Conservation (phyloP, 2,797 vertebrate genomes). For the Fringilla coelebs region DNA sequence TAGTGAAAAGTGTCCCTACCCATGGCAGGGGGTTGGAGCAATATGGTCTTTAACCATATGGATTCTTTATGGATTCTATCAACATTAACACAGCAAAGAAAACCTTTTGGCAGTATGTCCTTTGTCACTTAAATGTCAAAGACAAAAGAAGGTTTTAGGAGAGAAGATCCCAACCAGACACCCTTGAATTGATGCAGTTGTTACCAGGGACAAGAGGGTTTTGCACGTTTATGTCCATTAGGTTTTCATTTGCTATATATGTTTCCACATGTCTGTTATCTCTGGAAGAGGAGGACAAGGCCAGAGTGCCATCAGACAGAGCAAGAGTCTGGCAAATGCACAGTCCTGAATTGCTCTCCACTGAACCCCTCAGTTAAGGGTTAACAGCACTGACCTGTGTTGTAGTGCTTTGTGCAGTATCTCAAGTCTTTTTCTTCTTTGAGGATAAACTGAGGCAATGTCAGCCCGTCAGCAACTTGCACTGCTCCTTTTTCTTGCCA, state of each 20-base stretch:
- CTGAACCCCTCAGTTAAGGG: neutral
- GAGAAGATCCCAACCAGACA: neutral
- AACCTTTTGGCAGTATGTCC: neutral
- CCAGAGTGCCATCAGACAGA: neutral
- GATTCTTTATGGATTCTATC: neutral
- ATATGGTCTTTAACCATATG: neutral
- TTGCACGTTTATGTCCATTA: neutral
- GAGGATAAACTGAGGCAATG: constrained; percentile 95
- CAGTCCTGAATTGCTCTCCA: neutral
- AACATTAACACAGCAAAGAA: neutral
- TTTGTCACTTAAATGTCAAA: neutral
- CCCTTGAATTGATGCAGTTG: neutral
- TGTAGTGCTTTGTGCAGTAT: constrained; percentile 98
- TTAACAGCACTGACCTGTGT: constrained; percentile 84
- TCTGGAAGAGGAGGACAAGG: neutral
- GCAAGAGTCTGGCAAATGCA: neutral
- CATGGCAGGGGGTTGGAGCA: neutral
- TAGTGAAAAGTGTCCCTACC: neutral
- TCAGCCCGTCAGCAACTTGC: constrained; percentile 94
- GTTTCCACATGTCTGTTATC: neutral
- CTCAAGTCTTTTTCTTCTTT: constrained; percentile 98
- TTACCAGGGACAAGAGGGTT: neutral
- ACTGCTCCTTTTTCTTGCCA: constrained; percentile 97
- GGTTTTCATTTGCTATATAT: neutral
- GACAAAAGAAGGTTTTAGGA: neutral